These are phyloP conservation scores for Parapristionchus giblindavisi DNA, from an alignment of 2,888 invertebrate genomes.

Conservation along the genomic window DNA sequence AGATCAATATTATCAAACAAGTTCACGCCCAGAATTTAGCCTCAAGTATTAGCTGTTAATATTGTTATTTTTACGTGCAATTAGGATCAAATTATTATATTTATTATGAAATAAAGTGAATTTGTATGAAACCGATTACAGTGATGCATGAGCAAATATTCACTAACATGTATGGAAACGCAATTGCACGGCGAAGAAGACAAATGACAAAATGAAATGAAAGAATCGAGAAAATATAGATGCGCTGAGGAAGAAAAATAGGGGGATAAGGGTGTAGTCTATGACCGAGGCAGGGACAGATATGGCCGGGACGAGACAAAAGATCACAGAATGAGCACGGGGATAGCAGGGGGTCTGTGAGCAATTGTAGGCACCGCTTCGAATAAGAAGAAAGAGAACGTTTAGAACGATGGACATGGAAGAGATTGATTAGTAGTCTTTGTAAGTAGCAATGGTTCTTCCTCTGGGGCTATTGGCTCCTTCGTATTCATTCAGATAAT, in stretches of 20 bases:
- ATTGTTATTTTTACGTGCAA: slow-evolving; percentile 28
- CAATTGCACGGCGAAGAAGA: slow-evolving; percentile 23
- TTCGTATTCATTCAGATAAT: slow-evolving; percentile 66
- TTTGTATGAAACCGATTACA: no score
- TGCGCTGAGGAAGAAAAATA: not conserved
- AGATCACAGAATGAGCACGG: no score
- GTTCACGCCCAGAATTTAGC: slow-evolving; percentile 14
- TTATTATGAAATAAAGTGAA: no score
- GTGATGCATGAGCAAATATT: no score
- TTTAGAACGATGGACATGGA: not conserved
- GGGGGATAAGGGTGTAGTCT: not conserved
- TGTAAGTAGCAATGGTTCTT: slow-evolving; percentile 3
- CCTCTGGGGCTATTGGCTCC: slow-evolving; percentile 39
- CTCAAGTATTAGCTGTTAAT: slow-evolving; percentile 13
- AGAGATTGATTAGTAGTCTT: slow-evolving; percentile 17
- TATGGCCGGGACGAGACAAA: no score
- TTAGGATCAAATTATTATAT: no score
- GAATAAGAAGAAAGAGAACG: no score
- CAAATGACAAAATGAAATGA: no score
- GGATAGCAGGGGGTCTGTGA: no score
- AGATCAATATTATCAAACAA: slow-evolving; percentile 20
- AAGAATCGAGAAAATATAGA: no score
- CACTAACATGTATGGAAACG: no score
- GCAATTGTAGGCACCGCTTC: no score
- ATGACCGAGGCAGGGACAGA: not conserved